phyloP scores from a whole-genome alignment of 2,113 vertebrate genomes.

The Leuciscus idus region DNA sequence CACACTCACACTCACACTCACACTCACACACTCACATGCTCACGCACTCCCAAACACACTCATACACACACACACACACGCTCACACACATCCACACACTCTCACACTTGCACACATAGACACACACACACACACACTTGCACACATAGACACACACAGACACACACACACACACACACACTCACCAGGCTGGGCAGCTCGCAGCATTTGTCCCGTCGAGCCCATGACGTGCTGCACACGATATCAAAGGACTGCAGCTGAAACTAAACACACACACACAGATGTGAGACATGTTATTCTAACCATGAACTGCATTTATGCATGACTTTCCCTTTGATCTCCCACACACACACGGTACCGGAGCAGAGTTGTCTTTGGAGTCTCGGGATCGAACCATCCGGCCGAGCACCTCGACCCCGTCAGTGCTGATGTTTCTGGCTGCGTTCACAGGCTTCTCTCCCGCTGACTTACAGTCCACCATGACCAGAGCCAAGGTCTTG shows the following conservation, averaged over 20 bases:
- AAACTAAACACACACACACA: slow-evolving; percentile 77
- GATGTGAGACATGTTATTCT: slow-evolving; percentile 2
- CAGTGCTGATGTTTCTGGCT: slow-evolving; percentile 87
- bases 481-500: slow-evolving; percentile 84
- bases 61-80: too few species aligned
- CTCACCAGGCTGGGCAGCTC: slow-evolving; percentile 96
- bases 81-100: neutral
- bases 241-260: slow-evolving; percentile 97
- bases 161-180: neutral
- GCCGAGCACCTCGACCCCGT: slow-evolving; percentile 90
- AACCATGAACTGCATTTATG: neutral
- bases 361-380: slow-evolving; percentile 86
- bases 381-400: slow-evolving; percentile 90
- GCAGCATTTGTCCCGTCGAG: slow-evolving; percentile 92
- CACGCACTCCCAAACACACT: too few species aligned
- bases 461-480: slow-evolving; percentile 91
- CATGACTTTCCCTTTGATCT: neutral
- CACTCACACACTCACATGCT: too few species aligned
- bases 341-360: slow-evolving; percentile 74
- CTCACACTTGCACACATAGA: neutral
- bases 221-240: slow-evolving; percentile 91
- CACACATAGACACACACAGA: too few species aligned
- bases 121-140: too few species aligned
- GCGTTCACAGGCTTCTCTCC: slow-evolving; percentile 85
- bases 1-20: too few species aligned